Evolutionary conservation across 2,113 vertebrate genomes (phyloP).

Genomic region (Hirundichthys speculiger): DNA sequence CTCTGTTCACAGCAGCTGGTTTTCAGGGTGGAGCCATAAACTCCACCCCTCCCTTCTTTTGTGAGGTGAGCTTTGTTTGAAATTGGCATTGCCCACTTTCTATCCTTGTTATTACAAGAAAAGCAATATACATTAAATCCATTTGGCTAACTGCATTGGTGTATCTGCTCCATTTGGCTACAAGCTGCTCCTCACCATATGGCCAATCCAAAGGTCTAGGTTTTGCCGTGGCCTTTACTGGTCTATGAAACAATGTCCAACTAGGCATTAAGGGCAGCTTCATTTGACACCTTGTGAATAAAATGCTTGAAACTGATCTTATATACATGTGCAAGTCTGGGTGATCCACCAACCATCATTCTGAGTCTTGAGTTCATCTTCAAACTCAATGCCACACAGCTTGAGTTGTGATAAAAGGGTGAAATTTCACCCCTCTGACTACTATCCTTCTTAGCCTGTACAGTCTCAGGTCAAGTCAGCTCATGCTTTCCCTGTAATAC

Average conservation of each 20-base stretch:
- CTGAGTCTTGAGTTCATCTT: slow-evolving; percentile 31
- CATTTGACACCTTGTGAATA: slow-evolving; percentile 12
- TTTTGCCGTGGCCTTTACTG: slow-evolving; percentile 1
- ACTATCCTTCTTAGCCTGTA: slow-evolving; percentile 13
- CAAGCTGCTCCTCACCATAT: neutral
- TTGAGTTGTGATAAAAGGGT: slow-evolving; percentile 48
- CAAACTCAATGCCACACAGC: slow-evolving; percentile 40
- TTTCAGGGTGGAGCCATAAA: too few relatives aligned
- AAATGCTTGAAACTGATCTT: neutral
- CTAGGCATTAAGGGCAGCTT: slow-evolving; percentile 5
- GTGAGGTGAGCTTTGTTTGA: too few relatives aligned
- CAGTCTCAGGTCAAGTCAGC: slow-evolving; percentile 47
- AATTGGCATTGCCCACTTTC: too few relatives aligned
- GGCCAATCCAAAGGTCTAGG: neutral
- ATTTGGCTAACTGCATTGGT: neutral
- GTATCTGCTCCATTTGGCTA: neutral
- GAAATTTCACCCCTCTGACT: slow-evolving; percentile 25
- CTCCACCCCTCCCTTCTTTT: too few relatives aligned
- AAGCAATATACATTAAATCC: neutral
- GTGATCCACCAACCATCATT: slow-evolving; percentile 24
- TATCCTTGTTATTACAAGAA: neutral
- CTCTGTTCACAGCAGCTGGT: too few relatives aligned
- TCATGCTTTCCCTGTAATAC: slow-evolving; percentile 51
- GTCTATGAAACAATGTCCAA: slow-evolving; percentile 12
- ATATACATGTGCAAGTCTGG: slow-evolving; percentile 20